These are phyloP conservation scores for Nannoperca australis DNA, from an alignment of 2,797 vertebrate species.

Conservation along the genomic window DNA sequence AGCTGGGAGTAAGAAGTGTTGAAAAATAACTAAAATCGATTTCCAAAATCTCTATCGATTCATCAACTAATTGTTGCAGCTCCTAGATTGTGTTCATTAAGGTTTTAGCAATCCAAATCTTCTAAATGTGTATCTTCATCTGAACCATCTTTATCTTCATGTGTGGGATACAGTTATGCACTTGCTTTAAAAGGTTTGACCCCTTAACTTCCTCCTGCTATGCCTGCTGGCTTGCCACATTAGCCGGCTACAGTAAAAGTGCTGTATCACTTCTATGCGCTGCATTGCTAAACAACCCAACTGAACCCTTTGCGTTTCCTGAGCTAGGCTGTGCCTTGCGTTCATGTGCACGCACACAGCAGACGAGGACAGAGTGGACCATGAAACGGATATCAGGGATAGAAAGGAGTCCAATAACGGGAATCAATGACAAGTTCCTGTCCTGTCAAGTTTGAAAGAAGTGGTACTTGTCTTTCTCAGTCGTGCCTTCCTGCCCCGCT, in stretches of 20 bases:
- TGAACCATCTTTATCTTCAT: no score
- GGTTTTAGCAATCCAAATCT: neutral
- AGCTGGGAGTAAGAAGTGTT: neutral
- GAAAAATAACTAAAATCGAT: neutral
- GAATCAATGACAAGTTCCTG: neutral
- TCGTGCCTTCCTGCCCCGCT: conserved; percentile 34
- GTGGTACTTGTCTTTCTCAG: neutral
- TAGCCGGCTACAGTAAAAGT: conserved; percentile 37
- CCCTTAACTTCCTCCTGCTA: neutral
- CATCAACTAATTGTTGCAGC: neutral
- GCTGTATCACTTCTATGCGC: conserved; percentile 36
- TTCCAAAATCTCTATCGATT: neutral
- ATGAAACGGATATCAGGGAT: neutral
- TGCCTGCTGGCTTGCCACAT: neutral
- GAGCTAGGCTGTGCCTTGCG: conserved; percentile 32
- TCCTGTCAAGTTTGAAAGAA: neutral
- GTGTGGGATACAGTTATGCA: neutral
- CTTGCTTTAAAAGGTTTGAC: conserved; percentile 10
- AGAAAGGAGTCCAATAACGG: neutral
- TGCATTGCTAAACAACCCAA: conserved; percentile 16
- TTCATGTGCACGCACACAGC: conserved; percentile 21
- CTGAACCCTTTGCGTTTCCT: conserved; percentile 33
- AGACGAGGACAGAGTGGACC: neutral
- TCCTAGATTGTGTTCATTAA: neutral
- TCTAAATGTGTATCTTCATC: neutral